Base-by-base conservation (phyloP, 2,113 vertebrate genomes). In the Dendrocopos noguchii region DNA sequence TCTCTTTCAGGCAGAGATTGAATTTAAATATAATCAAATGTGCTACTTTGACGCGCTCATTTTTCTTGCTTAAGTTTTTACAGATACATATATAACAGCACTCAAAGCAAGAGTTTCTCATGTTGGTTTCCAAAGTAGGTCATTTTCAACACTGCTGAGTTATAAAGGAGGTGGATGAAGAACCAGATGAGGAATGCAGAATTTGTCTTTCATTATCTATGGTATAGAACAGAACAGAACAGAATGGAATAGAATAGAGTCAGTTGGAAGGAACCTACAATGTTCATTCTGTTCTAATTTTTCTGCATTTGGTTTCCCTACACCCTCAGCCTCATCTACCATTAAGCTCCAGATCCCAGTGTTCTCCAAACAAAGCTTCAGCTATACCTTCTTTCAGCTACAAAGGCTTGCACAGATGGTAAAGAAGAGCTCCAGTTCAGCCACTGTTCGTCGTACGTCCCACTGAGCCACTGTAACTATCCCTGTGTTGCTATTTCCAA, bases 11-110 rank as follows among this genome's bases (percentile, higher is more conserved):
- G 64, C 53, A 91, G 56, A 86, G 55, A 95, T 46, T 80, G 70
- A 89, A 95, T 95, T 95, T 84, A 91, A 93, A 70, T 80, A 86
- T 82, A 94, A 95, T 92, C 84, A 91, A 95, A 80, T 19, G 36
- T 3, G 1, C 72, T 95, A 50, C 67, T 94, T 80, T 71, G 29
- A 92, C 80, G 29, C 21, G 20, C 9, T 78, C 53, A 56, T 95
- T 95, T 95, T 94, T 94, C 90, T 88, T 94, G 33, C 80, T 95
- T 91, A 91, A 91, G 66, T 63, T 91, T 92, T 77, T 80, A 88
- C 81, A 50, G 53, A 68, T 79, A 78, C 15, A 73, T 39, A 72
- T 29, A 73, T 80, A 80, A 60, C 42, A 75, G 33, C 4, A 2
- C 34, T 89, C 34, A 83, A 56, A 56, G 34, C 17, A 79, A 65